A percentile compares a stretch with the other conserved stretches of the same genome.
Evolutionary conservation across 2,113 vertebrate genomes (phyloP).

Genomic region (Pimephales promelas): DNA sequence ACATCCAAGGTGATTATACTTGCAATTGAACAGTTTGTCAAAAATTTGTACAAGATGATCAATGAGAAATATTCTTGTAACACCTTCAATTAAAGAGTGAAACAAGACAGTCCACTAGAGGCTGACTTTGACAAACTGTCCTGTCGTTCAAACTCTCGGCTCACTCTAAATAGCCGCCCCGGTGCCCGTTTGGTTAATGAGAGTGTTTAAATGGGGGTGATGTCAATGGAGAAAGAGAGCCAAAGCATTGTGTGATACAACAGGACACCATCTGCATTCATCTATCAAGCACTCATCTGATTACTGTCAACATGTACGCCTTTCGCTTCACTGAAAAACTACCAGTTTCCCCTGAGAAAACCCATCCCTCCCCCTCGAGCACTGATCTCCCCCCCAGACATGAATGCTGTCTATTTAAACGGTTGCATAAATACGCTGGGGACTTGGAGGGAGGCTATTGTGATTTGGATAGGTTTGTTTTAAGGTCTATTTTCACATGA

Average conservation of each 20-base stretch:
- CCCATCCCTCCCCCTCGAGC: neutral
- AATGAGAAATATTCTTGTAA: neutral
- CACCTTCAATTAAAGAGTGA: neutral
- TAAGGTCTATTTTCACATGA: neutral
- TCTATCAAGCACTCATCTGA: constrained; percentile 69
- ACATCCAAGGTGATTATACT: too few species aligned
- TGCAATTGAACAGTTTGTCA: neutral
- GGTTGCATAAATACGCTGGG: constrained; percentile 17
- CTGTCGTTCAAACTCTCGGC: constrained; percentile 44
- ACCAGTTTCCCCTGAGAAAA: constrained; percentile 1
- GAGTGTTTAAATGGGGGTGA: constrained; percentile 75
- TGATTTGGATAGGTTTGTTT: constrained; percentile 42
- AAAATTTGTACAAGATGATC: neutral
- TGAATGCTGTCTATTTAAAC: constrained; percentile 21
- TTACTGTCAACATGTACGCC: constrained; percentile 65
- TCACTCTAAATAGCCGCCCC: constrained; percentile 5
- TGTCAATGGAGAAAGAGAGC: constrained; percentile 74
- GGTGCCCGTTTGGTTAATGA: constrained; percentile 46
- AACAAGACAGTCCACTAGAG: constrained; percentile 26
- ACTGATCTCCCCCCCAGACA: neutral
- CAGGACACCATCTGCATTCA: constrained; percentile 69
- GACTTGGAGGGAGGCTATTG: constrained; percentile 21
- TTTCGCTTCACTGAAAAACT: constrained; percentile 24
- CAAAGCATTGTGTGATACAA: constrained; percentile 73
- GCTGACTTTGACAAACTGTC: constrained; percentile 48